phyloP scores from a whole-genome alignment of 2,113 vertebrate genomes.

The Sturnira hondurensis region DNA sequence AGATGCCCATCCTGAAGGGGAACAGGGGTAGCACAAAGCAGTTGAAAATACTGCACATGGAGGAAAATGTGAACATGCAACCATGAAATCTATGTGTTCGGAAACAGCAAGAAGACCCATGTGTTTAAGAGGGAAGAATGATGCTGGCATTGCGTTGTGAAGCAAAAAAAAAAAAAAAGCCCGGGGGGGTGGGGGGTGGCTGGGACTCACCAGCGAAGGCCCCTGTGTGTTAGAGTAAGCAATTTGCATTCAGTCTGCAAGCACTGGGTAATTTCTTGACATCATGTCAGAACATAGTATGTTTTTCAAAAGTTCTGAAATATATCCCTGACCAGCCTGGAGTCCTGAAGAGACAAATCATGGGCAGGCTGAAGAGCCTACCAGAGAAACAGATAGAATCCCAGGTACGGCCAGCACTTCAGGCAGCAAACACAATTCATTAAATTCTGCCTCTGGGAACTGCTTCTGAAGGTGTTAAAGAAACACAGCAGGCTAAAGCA shows the following conservation, averaged over 20 bases:
- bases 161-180: background rate
- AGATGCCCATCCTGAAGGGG: background rate
- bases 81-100: background rate
- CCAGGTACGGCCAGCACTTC: background rate
- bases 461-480: slow-evolving; percentile 35
- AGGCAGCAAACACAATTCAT: slow-evolving; percentile 50
- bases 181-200: too few species aligned
- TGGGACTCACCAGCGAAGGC: background rate
- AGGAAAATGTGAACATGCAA: background rate
- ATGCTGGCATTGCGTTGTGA: background rate
- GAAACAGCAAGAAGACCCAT: background rate
- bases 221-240: background rate
- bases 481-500: background rate
- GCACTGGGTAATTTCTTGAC: slow-evolving; percentile 26
- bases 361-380: background rate
- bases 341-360: background rate
- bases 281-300: slow-evolving; percentile 54
- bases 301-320: slow-evolving; percentile 49
- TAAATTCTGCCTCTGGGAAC: slow-evolving; percentile 62
- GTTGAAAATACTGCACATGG: background rate
- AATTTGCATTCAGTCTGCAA: slow-evolving; percentile 30
- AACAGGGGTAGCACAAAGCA: background rate
- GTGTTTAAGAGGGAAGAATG: background rate
- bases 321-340: slow-evolving; percentile 25
- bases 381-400: background rate